These are phyloP conservation scores for Mesocricetus auratus DNA, from an alignment of 2,113 vertebrate genomes.

Conservation along the genomic window DNA sequence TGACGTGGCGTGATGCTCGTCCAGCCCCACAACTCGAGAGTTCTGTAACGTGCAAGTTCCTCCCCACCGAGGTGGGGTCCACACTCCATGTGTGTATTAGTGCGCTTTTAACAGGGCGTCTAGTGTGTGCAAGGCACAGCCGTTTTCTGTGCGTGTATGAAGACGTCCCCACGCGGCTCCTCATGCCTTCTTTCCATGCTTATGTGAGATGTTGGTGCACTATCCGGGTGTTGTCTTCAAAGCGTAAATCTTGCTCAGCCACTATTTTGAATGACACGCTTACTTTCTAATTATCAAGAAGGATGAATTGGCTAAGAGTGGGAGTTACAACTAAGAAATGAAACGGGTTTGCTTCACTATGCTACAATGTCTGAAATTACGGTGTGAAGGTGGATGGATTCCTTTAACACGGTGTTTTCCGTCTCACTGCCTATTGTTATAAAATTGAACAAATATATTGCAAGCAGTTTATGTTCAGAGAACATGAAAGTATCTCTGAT, in stretches of 20 bases:
- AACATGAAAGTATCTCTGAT: neutral
- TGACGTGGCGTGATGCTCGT: too few species aligned
- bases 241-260: neutral
- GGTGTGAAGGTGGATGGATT: neutral
- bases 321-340: neutral
- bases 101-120: neutral
- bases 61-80: too few species aligned
- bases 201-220: too few species aligned
- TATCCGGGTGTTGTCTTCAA: too few species aligned
- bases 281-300: neutral
- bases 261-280: neutral
- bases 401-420: neutral
- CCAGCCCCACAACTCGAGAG: too few species aligned
- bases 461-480: neutral
- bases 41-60: too few species aligned
- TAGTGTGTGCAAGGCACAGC: neutral
- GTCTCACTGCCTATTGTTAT: neutral
- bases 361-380: neutral
- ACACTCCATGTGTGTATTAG: too few species aligned
- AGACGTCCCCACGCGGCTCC: neutral
- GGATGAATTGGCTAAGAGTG: neutral
- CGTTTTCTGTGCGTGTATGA: neutral
- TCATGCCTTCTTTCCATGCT: too few species aligned
- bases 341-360: neutral
- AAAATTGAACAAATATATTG: neutral